phyloP scores from a whole-genome alignment of 1,140 invertebrate species.

The Leptestheria dahalacensis region DNA sequence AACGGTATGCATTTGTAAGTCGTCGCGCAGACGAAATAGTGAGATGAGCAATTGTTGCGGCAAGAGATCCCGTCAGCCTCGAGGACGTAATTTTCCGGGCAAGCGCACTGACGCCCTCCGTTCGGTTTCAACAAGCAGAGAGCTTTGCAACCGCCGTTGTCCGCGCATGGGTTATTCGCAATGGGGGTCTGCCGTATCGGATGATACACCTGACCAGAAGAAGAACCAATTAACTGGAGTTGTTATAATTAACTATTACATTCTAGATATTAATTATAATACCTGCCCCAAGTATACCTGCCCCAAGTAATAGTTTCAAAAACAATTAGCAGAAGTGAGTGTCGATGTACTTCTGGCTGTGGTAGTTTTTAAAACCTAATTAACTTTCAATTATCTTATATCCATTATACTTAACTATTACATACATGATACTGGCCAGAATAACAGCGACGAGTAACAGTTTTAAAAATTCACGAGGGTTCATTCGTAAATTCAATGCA shows the following conservation, averaged over 20 bases:
- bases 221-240: neutral
- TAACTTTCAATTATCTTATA: too few species aligned
- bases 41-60: slow-evolving; percentile 57
- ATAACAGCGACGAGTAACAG: too few species aligned
- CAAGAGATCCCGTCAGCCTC: slow-evolving; percentile 47
- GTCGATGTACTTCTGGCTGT: too few species aligned
- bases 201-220: slow-evolving; percentile 18
- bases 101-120: slow-evolving; percentile 43
- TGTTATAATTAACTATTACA: neutral
- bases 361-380: too few species aligned
- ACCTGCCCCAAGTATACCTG: too few species aligned
- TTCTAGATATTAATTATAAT: neutral
- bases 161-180: slow-evolving; percentile 34
- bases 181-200: slow-evolving; percentile 26
- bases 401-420: too few species aligned
- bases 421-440: too few species aligned
- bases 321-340: too few species aligned
- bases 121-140: slow-evolving; percentile 57
- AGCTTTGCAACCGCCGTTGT: slow-evolving; percentile 46
- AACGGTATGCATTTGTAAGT: slow-evolving; percentile 53
- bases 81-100: slow-evolving; percentile 64
- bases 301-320: too few species aligned
- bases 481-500: too few species aligned
- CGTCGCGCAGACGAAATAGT: slow-evolving; percentile 56
- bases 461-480: too few species aligned